Conservation (phyloP, 1,140 invertebrate species). For the Drosophila sulfurigaster region DNA sequence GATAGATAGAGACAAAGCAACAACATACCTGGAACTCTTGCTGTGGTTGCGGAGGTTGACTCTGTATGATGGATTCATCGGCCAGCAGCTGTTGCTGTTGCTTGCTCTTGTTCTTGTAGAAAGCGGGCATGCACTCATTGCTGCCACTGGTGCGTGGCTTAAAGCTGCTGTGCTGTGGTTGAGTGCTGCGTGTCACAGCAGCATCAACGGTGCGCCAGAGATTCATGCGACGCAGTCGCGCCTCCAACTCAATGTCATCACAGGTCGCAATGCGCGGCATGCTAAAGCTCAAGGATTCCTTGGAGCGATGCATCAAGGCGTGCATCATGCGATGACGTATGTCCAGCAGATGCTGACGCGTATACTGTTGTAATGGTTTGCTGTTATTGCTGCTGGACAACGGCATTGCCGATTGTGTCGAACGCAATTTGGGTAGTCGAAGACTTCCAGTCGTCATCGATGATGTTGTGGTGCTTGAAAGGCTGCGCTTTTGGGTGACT, state of each 20-base stretch:
- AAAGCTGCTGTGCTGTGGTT: constrained; percentile 10
- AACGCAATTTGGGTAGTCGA: constrained; percentile 25
- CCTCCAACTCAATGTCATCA: constrained; percentile 80
- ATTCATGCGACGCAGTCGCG: constrained; percentile 73
- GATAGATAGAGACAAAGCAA: background rate
- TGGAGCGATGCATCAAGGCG: constrained; percentile 52
- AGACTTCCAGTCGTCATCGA: constrained; percentile 1
- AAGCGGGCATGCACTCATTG: constrained; percentile 72
- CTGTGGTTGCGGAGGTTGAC: constrained; percentile 73
- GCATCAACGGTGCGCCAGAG: constrained; percentile 63
- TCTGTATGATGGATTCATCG: constrained; percentile 79
- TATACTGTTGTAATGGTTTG: constrained; percentile 49
- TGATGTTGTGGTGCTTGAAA: background rate
- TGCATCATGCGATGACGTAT: constrained; percentile 72
- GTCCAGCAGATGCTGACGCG: constrained; percentile 60
- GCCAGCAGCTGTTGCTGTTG: constrained; percentile 62
- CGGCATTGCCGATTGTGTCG: background rate
- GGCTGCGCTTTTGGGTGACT: constrained; percentile 14
- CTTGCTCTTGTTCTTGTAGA: constrained; percentile 69
- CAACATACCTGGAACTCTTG: constrained; percentile 74
- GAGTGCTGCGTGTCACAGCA: background rate
- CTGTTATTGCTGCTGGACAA: background rate
- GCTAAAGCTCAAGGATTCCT: constrained; percentile 48
- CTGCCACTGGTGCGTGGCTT: constrained; percentile 38
- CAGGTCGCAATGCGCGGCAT: constrained; percentile 80